These are phyloP conservation scores for Lithodes maja DNA, from an alignment of 2,888 invertebrate species.

Conservation along the genomic window DNA sequence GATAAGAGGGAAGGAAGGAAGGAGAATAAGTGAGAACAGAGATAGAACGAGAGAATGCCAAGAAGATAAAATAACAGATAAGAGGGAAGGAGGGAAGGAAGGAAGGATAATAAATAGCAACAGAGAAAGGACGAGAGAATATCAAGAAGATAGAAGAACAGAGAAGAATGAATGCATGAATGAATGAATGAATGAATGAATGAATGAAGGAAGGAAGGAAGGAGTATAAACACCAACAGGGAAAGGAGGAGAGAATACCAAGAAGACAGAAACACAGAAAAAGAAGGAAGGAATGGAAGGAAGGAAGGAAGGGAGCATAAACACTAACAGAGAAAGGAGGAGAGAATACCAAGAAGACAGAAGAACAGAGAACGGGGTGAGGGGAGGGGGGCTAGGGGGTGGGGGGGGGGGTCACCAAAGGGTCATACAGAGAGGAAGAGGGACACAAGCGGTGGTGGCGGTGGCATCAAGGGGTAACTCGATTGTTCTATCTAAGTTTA, in stretches of 20 bases:
- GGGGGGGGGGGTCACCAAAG: background rate
- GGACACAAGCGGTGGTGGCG: too few species aligned
- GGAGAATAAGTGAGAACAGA: too few species aligned
- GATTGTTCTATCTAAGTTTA: too few species aligned
- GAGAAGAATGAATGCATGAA: background rate
- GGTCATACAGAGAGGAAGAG: too few species aligned
- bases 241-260: too few species aligned
- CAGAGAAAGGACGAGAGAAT: background rate
- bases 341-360: background rate
- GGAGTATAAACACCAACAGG: background rate
- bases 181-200: background rate
- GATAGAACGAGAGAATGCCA: too few species aligned
- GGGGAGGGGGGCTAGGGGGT: background rate
- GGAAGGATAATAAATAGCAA: background rate
- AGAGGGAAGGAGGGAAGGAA: background rate
- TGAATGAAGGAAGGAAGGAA: background rate
- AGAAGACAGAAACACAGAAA: too few species aligned
- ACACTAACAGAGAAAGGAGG: background rate
- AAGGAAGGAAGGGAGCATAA: too few species aligned
- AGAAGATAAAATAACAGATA: too few species aligned
- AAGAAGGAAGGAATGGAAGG: too few species aligned
- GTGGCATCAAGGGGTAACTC: too few species aligned
- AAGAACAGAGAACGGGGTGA: background rate
- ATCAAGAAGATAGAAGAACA: background rate
- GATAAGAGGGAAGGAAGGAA: too few species aligned